These are phyloP conservation scores for Poecilia wingei DNA, from an alignment of 2,797 vertebrate species.

Conservation along the genomic window DNA sequence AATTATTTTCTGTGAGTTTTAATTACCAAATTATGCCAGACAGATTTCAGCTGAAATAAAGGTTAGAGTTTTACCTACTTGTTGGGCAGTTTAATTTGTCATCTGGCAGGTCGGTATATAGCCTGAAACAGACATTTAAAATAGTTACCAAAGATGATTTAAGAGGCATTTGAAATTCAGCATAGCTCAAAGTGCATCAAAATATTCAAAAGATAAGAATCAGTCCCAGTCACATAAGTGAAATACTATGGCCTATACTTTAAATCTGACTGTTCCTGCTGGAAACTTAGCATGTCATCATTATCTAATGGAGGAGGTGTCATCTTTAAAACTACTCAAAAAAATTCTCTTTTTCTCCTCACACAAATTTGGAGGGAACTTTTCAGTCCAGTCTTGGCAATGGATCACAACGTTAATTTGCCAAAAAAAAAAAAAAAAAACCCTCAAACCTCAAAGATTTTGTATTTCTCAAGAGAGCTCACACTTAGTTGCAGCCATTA, in stretches of 20 bases:
- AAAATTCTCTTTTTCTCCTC: background rate
- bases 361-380: conserved; percentile 39
- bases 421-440: conserved; percentile 2
- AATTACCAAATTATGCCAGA: too few relatives aligned
- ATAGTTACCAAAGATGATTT: background rate
- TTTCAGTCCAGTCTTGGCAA: conserved; percentile 4
- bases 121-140: background rate
- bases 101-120: background rate
- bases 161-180: background rate
- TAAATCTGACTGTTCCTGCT: background rate
- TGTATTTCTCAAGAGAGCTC: conserved; percentile 6
- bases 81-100: background rate
- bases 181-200: background rate
- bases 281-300: background rate
- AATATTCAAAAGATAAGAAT: background rate
- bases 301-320: background rate
- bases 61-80: background rate
- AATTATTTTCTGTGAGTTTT: background rate
- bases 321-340: background rate
- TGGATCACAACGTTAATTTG: background rate
- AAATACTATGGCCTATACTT: background rate
- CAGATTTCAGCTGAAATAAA: background rate
- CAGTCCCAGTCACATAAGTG: background rate
- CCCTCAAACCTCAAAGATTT: conserved; percentile 42
- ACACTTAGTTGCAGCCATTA: background rate